Evolutionary conservation across 2,797 vertebrate genomes (phyloP).

Genomic region (Sebastes iracundus): DNA sequence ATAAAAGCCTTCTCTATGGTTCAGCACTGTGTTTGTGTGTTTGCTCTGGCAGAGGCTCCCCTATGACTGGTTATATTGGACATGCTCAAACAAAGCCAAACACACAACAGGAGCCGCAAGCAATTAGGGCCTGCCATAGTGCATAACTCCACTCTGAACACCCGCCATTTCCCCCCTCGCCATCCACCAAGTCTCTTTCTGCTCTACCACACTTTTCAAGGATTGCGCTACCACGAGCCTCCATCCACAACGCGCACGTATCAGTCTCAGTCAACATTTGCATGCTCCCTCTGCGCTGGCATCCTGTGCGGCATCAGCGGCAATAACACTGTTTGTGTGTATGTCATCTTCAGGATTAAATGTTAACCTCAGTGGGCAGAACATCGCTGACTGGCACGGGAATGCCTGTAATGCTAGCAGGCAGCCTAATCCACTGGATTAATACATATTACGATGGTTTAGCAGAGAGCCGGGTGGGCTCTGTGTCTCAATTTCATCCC

Average conservation of each 20-base stretch:
- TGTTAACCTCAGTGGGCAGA: slow-evolving; percentile 37
- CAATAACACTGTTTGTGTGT: slow-evolving; percentile 23
- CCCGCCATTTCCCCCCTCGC: slow-evolving; percentile 26
- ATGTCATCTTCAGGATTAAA: slow-evolving; percentile 43
- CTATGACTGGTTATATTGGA: slow-evolving; percentile 78
- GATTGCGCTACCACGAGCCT: background rate
- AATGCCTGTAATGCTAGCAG: slow-evolving; percentile 52
- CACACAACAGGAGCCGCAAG: slow-evolving; percentile 79
- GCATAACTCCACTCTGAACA: slow-evolving; percentile 60
- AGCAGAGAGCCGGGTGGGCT: slow-evolving; percentile 44
- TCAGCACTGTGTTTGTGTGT: slow-evolving; percentile 53
- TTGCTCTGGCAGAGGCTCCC: slow-evolving; percentile 76
- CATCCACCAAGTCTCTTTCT: slow-evolving; percentile 27
- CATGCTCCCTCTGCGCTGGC: background rate
- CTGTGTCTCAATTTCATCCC: slow-evolving; percentile 46
- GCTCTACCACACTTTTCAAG: slow-evolving; percentile 16
- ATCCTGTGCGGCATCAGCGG: slow-evolving; percentile 30
- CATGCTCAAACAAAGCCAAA: slow-evolving; percentile 82
- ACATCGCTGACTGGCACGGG: slow-evolving; percentile 48
- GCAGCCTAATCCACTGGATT: slow-evolving; percentile 55
- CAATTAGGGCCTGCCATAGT: slow-evolving; percentile 76
- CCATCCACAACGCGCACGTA: background rate
- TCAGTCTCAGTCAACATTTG: slow-evolving; percentile 13
- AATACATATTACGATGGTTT: slow-evolving; percentile 48
- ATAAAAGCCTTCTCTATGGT: slow-evolving; percentile 61